Conservation (phyloP, 2,888 invertebrate genomes). For the Platycheirus albimanus region DNA sequence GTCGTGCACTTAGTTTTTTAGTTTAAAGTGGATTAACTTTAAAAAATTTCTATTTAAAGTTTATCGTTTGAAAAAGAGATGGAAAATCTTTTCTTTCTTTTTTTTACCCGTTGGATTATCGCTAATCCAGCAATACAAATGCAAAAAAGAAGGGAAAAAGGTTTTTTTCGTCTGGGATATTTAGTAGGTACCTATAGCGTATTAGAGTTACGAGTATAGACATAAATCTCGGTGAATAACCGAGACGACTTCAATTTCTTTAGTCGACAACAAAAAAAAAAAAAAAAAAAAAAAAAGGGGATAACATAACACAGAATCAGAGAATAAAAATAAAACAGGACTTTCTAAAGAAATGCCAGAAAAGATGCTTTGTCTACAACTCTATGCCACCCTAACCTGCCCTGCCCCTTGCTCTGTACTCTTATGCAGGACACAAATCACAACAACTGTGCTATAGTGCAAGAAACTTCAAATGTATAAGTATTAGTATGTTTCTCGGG, state of each 20-base stretch:
- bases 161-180: slow-evolving; percentile 33
- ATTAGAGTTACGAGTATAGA: slow-evolving; percentile 36
- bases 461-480: slow-evolving; percentile 57
- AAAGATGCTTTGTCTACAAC: slow-evolving; percentile 69
- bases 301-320: slow-evolving; percentile 22
- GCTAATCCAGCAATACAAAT: slow-evolving; percentile 38
- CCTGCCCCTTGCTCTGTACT: background rate
- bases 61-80: slow-evolving; percentile 17
- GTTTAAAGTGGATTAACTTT: slow-evolving; percentile 29
- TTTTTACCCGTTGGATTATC: slow-evolving; percentile 3
- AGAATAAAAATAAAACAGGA: slow-evolving; percentile 26
- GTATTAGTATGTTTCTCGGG: slow-evolving; percentile 3
- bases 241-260: slow-evolving; percentile 54
- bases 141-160: slow-evolving; percentile 7
- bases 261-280: slow-evolving; percentile 14
- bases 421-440: slow-evolving; percentile 27
- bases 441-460: slow-evolving; percentile 61
- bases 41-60: slow-evolving; percentile 15
- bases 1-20: too few species aligned
- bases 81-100: background rate
- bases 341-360: slow-evolving; percentile 67
- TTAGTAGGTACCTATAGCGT: slow-evolving; percentile 22
- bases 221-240: slow-evolving; percentile 72
- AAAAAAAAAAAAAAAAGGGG: slow-evolving; percentile 17
- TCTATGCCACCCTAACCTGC: background rate